A percentile compares a stretch with the other conserved stretches of the same genome.
Evolutionary conservation across 1,140 invertebrate genomes (phyloP).

Genomic region (Orchesella cincta): DNA sequence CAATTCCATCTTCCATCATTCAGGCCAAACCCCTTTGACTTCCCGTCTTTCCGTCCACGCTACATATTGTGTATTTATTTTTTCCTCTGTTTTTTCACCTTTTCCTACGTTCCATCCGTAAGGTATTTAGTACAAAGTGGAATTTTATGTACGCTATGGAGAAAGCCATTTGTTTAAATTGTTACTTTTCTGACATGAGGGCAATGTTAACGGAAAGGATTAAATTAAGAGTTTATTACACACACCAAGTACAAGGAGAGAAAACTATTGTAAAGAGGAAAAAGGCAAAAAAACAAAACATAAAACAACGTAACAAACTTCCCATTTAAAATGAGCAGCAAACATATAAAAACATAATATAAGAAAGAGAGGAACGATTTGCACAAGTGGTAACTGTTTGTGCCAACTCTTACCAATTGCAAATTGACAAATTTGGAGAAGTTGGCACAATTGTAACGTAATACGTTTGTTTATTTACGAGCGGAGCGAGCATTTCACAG

Average conservation of each 20-base stretch:
- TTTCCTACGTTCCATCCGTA: neutral
- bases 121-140: slow-evolving; percentile 3
- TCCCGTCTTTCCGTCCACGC: neutral
- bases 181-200: slow-evolving; percentile 19
- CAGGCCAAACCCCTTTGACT: neutral
- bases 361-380: neutral
- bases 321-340: neutral
- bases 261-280: neutral
- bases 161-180: slow-evolving; percentile 28
- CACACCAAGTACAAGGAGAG: neutral
- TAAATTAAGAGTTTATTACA: slow-evolving; percentile 25
- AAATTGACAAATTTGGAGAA: neutral
- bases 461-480: too few species aligned
- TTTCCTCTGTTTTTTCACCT: neutral
- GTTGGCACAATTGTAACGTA: neutral
- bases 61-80: too few species aligned
- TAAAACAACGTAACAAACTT: neutral
- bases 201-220: slow-evolving; percentile 28
- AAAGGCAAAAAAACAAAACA: neutral
- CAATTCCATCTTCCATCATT: neutral
- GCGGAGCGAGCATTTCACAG: too few species aligned
- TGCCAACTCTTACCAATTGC: neutral
- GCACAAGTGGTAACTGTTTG: neutral
- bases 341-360: neutral
- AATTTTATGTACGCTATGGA: neutral